Conservation (phyloP, 1,140 invertebrate species). For the Acromyrmex echinatior region DNA sequence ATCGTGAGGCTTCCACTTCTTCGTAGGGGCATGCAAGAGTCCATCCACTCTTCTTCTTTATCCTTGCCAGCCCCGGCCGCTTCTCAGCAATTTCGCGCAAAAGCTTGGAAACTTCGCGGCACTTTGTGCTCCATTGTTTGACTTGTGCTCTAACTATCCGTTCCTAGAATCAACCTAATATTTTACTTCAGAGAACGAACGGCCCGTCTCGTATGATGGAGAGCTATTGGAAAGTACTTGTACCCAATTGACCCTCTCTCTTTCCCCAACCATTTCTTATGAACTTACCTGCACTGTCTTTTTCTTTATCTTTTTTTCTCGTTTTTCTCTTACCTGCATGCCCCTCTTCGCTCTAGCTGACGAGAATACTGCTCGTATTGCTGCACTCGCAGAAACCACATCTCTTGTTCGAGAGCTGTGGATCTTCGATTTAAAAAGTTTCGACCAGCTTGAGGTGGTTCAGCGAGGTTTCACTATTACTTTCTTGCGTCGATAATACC, state of each 20-base stretch:
- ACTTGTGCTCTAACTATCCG: slow-evolving; percentile 79
- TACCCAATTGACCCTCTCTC: slow-evolving; percentile 46
- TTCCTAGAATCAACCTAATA: slow-evolving; percentile 75
- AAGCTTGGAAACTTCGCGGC: slow-evolving; percentile 61
- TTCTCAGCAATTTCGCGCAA: slow-evolving; percentile 44
- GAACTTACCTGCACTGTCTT: background rate
- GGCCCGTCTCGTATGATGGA: slow-evolving; percentile 54
- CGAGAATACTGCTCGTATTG: background rate
- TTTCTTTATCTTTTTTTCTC: background rate
- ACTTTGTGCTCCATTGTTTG: slow-evolving; percentile 78
- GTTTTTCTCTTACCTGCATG: slow-evolving; percentile 1
- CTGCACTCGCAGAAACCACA: slow-evolving; percentile 33
- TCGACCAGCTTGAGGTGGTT: slow-evolving; percentile 23
- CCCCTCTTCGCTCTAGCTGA: background rate
- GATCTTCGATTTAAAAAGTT: slow-evolving; percentile 60
- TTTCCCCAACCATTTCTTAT: slow-evolving; percentile 19
- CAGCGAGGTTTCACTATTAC: slow-evolving; percentile 31
- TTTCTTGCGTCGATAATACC: slow-evolving; percentile 48
- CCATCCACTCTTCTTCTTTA: slow-evolving; percentile 28
- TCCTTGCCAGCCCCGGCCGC: slow-evolving; percentile 16
- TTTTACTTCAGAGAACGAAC: slow-evolving; percentile 77
- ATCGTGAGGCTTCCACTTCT: slow-evolving; percentile 25
- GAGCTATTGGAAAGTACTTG: slow-evolving; percentile 71
- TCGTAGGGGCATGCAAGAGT: background rate
- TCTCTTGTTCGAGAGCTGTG: slow-evolving; percentile 34